A percentile compares a stretch with the other conserved stretches of the same genome.
Evolutionary conservation across 2,888 invertebrate genomes (phyloP).

Genomic region (Parelbella ahira): DNA sequence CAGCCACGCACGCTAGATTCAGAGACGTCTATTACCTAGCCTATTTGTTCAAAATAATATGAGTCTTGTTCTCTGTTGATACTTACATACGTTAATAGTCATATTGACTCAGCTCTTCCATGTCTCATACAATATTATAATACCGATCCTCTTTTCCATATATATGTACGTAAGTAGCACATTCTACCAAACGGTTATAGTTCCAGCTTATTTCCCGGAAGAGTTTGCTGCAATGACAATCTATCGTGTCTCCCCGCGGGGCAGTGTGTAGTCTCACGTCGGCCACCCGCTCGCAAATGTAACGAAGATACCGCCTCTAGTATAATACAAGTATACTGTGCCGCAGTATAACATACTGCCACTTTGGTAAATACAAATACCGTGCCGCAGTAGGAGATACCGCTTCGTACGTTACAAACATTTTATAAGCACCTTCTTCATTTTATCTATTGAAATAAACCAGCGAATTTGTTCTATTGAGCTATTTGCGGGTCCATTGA

Average conservation of each 20-base stretch:
- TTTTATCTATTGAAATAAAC: no score
- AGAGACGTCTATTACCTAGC: no score
- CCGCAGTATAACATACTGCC: not conserved
- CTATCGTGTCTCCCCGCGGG: slow-evolving; percentile 51
- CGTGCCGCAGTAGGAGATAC: slow-evolving; percentile 24
- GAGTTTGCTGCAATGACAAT: slow-evolving; percentile 51
- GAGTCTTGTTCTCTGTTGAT: no score
- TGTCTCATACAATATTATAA: no score
- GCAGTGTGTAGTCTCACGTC: slow-evolving; percentile 44
- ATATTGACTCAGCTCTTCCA: no score
- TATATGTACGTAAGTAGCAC: slow-evolving; percentile 1
- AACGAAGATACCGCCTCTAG: slow-evolving; percentile 51
- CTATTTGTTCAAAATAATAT: no score
- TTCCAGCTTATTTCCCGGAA: slow-evolving; percentile 42
- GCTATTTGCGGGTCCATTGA: no score
- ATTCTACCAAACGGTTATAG: slow-evolving; percentile 35
- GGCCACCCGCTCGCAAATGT: slow-evolving; percentile 41
- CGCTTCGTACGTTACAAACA: not conserved
- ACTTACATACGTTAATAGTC: no score
- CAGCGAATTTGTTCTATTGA: no score
- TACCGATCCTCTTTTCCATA: slow-evolving; percentile 1
- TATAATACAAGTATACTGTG: slow-evolving; percentile 27
- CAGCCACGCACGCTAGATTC: no score
- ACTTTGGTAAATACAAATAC: not conserved
- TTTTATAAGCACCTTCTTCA: no score